Percentiles rank a stretch among this genome's conserved stretches.
Evolutionary conservation across 1,140 invertebrate genomes (phyloP).

Genomic region (Caligus rogercresseyi): DNA sequence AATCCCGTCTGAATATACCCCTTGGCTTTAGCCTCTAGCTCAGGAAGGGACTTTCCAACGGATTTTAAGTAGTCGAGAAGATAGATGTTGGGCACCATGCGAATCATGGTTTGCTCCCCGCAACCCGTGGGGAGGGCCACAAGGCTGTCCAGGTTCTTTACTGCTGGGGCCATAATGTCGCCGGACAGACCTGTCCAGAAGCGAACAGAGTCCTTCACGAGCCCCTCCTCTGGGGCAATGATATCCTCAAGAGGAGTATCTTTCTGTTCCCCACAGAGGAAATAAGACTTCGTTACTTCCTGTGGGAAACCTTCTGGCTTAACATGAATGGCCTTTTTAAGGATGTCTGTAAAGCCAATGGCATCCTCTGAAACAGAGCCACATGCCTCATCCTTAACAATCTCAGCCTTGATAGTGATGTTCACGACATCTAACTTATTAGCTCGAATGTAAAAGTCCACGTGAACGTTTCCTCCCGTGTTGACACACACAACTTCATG

Average conservation of each 20-base stretch:
- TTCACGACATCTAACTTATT: constrained; percentile 38
- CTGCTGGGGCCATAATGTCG: constrained; percentile 40
- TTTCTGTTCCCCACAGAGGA: constrained; percentile 32
- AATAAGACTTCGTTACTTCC: constrained; percentile 37
- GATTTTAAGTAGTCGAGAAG: constrained; percentile 43
- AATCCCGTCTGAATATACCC: constrained; percentile 47
- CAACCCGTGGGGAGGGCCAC: constrained; percentile 40
- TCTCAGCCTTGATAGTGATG: constrained; percentile 37
- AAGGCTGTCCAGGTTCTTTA: constrained; percentile 40
- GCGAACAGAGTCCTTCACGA: constrained; percentile 38
- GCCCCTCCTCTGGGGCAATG: constrained; percentile 22
- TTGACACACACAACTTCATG: constrained; percentile 10
- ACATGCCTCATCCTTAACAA: constrained; percentile 32
- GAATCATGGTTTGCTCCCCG: constrained; percentile 65
- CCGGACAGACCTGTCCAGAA: constrained; percentile 39
- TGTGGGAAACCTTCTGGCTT: constrained; percentile 41
- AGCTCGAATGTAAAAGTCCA: constrained; percentile 32
- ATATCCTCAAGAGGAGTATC: constrained; percentile 10
- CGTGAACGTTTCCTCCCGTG: constrained; percentile 1
- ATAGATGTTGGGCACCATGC: constrained; percentile 54
- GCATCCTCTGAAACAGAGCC: constrained; percentile 30
- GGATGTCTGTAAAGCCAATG: constrained; percentile 34
- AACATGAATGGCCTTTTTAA: constrained; percentile 39
- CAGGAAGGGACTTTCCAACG: constrained; percentile 26
- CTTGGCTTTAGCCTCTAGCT: constrained; percentile 37